These are phyloP conservation scores for Adelosebastes latens DNA, from an alignment of 2,797 vertebrate genomes.

Conservation along the genomic window DNA sequence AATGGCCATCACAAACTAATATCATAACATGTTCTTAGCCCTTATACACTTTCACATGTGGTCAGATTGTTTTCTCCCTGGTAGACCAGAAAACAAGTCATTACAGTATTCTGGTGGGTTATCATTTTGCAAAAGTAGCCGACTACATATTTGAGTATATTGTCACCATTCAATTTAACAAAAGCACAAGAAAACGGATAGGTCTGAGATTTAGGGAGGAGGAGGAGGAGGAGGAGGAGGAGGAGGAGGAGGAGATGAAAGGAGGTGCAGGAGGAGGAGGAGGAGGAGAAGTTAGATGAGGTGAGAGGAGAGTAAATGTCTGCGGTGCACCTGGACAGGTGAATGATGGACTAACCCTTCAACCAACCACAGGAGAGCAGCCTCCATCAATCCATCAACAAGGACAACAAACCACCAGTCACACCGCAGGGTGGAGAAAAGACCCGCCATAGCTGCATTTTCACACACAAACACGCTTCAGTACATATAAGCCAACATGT, in stretches of 20 bases:
- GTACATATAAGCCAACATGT: not conserved
- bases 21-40: no score
- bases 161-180: not conserved
- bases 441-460: conserved; percentile 17
- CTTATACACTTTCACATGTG: no score
- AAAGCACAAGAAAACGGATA: not conserved
- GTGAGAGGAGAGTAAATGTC: conserved; percentile 30
- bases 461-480: not conserved
- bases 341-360: conserved; percentile 68
- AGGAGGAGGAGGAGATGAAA: conserved; percentile 2
- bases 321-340: conserved; percentile 54
- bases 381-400: conserved; percentile 70
- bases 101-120: not conserved
- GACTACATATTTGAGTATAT: not conserved
- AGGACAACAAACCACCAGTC: conserved; percentile 69
- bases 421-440: conserved; percentile 67
- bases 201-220: not conserved
- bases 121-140: not conserved
- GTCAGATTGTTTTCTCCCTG: not conserved
- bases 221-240: not conserved
- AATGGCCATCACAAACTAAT: no score
- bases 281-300: conserved; percentile 4
- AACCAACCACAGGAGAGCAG: conserved; percentile 65
- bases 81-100: not conserved
- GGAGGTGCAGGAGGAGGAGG: not conserved